Evolutionary conservation across 2,888 invertebrate species (phyloP).

Genomic region (Athetis lepigone): DNA sequence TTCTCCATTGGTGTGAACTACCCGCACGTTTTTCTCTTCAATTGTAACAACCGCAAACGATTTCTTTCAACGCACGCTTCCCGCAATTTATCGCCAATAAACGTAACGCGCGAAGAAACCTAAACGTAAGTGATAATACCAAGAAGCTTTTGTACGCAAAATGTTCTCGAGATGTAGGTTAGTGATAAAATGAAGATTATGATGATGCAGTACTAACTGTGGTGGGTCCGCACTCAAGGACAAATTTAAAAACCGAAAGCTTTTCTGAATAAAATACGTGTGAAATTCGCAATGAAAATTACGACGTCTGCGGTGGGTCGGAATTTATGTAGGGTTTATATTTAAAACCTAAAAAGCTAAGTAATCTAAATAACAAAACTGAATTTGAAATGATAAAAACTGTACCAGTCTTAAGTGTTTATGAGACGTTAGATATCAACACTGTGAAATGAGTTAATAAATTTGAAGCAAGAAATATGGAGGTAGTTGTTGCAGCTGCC

Average conservation of each 20-base stretch:
- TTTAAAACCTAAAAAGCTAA: slow-evolving; percentile 39
- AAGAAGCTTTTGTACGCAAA: slow-evolving; percentile 47
- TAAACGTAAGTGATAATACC: slow-evolving; percentile 48
- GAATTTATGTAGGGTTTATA: slow-evolving; percentile 30
- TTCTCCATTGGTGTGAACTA: slow-evolving; percentile 12
- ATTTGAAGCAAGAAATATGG: neutral
- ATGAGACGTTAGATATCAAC: slow-evolving; percentile 7
- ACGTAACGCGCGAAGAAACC: slow-evolving; percentile 32
- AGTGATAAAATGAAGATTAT: slow-evolving; percentile 45
- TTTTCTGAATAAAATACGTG: slow-evolving; percentile 39
- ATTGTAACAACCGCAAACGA: slow-evolving; percentile 45
- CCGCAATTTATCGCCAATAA: slow-evolving; percentile 57
- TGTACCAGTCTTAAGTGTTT: slow-evolving; percentile 1
- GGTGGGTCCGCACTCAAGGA: slow-evolving; percentile 47
- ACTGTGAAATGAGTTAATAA: neutral
- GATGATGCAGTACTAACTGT: slow-evolving; percentile 31
- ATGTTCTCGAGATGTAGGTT: slow-evolving; percentile 35
- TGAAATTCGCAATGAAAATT: slow-evolving; percentile 35
- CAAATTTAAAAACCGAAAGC: slow-evolving; percentile 48
- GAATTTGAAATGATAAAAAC: slow-evolving; percentile 18
- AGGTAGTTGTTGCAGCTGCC: slow-evolving; percentile 5
- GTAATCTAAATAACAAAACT: slow-evolving; percentile 24
- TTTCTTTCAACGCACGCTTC: slow-evolving; percentile 46
- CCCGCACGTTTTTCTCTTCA: slow-evolving; percentile 33
- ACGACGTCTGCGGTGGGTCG: slow-evolving; percentile 37